A percentile compares a stretch with the other conserved stretches of the same genome.
These are phyloP conservation scores for Orchesella flavescens DNA, from an alignment of 2,888 invertebrate genomes.

Conservation along the genomic window DNA sequence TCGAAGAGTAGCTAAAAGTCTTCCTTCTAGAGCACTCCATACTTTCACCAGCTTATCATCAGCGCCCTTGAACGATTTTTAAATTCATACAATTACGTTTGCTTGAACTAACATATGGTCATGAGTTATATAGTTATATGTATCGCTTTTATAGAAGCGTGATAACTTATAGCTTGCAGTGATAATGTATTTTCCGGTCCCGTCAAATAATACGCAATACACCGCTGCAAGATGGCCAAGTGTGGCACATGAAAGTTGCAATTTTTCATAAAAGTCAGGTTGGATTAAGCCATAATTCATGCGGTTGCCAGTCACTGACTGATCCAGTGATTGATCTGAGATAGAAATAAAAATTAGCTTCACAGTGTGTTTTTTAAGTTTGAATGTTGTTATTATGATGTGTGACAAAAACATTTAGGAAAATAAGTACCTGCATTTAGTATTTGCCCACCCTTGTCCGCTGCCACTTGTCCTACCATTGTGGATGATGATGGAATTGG, in stretches of 20 bases:
- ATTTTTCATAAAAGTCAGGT: conserved; percentile 79
- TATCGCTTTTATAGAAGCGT: too few relatives aligned
- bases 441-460: conserved; percentile 11
- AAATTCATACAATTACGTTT: background rate
- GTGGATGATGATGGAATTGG: too few relatives aligned
- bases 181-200: conserved; percentile 91
- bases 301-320: conserved; percentile 82
- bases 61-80: conserved; percentile 81
- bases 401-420: too few relatives aligned
- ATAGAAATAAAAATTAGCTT: too few relatives aligned
- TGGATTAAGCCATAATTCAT: conserved; percentile 78
- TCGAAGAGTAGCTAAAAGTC: conserved; percentile 91
- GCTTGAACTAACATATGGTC: too few relatives aligned
- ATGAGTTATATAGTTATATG: too few relatives aligned
- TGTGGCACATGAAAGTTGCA: conserved; percentile 85
- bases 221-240: conserved; percentile 96
- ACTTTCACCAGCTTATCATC: conserved; percentile 96
- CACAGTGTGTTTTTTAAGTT: too few relatives aligned
- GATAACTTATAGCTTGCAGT: conserved; percentile 82
- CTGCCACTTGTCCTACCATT: conserved; percentile 23
- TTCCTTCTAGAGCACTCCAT: conserved; percentile 92
- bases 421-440: conserved; percentile 62
- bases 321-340: conserved; percentile 76
- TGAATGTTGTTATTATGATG: too few relatives aligned
- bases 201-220: conserved; percentile 95